phyloP scores from a whole-genome alignment of 2,113 vertebrate species.

The Catharus minimus region DNA sequence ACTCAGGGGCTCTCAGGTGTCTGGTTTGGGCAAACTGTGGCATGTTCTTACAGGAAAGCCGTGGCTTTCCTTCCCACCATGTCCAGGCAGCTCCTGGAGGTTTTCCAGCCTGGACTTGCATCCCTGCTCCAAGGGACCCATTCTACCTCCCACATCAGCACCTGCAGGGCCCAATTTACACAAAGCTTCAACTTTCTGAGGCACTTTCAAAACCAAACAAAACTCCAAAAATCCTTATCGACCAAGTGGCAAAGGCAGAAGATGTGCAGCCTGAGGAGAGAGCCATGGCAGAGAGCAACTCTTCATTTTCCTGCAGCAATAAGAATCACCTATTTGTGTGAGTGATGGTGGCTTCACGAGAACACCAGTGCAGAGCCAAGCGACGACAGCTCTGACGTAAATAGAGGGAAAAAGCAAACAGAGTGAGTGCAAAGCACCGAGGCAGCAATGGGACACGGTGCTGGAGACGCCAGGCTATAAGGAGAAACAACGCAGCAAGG shows the following conservation, averaged over 20 bases:
- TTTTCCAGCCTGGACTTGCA: neutral
- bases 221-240: neutral
- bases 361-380: slow-evolving; percentile 29
- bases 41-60: neutral
- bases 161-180: neutral
- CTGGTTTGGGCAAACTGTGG: neutral
- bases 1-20: neutral
- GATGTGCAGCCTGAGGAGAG: neutral
- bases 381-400: slow-evolving; percentile 12
- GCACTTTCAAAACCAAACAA: neutral
- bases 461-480: slow-evolving; percentile 20
- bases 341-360: slow-evolving; percentile 14
- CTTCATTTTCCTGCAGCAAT: neutral
- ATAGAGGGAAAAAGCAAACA: slow-evolving; percentile 30
- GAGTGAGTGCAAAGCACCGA: neutral
- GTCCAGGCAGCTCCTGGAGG: neutral
- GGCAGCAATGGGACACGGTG: neutral
- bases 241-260: neutral
- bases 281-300: neutral
- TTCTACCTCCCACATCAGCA: neutral
- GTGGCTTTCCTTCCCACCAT: fast-evolving
- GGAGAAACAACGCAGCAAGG: slow-evolving; percentile 16
- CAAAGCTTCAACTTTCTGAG: neutral
- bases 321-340: slow-evolving; percentile 15
- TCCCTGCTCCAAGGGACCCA: neutral